Evolutionary conservation across 2,888 invertebrate genomes (phyloP).

Genomic region (Aporophyla lueneburgensis): DNA sequence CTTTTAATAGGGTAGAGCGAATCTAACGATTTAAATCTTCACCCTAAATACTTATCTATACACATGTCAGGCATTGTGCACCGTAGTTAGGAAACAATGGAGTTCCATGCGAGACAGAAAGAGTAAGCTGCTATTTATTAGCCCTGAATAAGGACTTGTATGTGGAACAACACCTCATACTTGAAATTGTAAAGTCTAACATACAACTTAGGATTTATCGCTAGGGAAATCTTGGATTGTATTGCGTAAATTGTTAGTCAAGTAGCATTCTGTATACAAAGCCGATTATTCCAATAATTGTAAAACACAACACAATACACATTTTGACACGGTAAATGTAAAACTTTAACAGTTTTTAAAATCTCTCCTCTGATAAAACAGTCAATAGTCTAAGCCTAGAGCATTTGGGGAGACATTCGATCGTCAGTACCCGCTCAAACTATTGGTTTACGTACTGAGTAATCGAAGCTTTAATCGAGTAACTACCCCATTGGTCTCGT

Average conservation of each 20-base stretch:
- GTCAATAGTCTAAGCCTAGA: too few species aligned
- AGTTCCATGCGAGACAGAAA: conserved; percentile 73
- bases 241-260: conserved; percentile 53
- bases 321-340: neutral
- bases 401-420: too few species aligned
- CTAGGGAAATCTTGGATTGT: conserved; percentile 29
- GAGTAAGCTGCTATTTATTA: conserved; percentile 79
- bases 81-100: conserved; percentile 83
- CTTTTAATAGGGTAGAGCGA: neutral
- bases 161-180: conserved; percentile 69
- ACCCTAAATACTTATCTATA: conserved; percentile 65
- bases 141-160: conserved; percentile 75
- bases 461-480: too few species aligned
- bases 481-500: too few species aligned
- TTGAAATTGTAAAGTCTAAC: conserved; percentile 70
- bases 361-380: neutral
- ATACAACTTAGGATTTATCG: conserved; percentile 51
- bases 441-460: too few species aligned
- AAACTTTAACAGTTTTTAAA: neutral
- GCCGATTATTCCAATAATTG: neutral
- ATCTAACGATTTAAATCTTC: conserved; percentile 9
- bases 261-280: neutral
- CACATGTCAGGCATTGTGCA: conserved; percentile 74
- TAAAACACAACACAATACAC: neutral
- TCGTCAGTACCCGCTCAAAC: too few species aligned